Base-by-base conservation (phyloP, 2,113 vertebrate species). In the Ammodramus savannarum region DNA sequence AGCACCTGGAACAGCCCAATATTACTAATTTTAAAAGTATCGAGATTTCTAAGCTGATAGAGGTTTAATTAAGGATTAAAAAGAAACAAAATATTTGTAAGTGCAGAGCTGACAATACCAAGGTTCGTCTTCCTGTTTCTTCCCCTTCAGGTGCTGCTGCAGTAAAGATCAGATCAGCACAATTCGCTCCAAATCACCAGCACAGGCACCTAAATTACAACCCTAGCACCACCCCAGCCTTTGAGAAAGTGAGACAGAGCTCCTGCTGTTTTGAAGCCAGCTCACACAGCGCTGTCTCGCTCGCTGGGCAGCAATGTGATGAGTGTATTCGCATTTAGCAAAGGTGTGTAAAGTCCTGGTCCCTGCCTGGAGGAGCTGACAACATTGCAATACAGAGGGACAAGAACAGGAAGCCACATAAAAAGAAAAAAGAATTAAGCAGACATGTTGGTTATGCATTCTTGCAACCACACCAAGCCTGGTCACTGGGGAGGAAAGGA, bases 321-420 rank as follows among this genome's bases (percentile, higher is more conserved):
- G 48, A 94, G 72, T 46, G 55, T 5, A 88, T 91, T 87, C 85
- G 62, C 67, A 54, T 89, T 95, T 89, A 89, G 59, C 87, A 79
- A 69, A 95, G 82, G 85, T 85, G 9, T 32, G 58, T 31, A 73
- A 83, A 91, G 74, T 66, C 62, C 19, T 8, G 36, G 71, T 69
- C 62, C 59, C 76, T 58, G 77, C 87, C 81, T 89, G 1, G 0
- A 95, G 94, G 87, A 87, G 54, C 73, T 82, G 46, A 72, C 65
- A 74, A 2, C 85, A 23, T 9, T 58, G 57, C 34, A 75, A 19
- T 41, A 72, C 46, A 89, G 73, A 89, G 25, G 83, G 89, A 93
- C 74, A 77, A 48, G 80, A 92, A 85, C 83, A 90, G 89, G 94
- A 96, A 96, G 61, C 92, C 95, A 90, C 93, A 95, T 96, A 23